These are phyloP conservation scores for Podarcis lilfordi DNA, from an alignment of 2,797 vertebrate genomes.

Conservation along the genomic window DNA sequence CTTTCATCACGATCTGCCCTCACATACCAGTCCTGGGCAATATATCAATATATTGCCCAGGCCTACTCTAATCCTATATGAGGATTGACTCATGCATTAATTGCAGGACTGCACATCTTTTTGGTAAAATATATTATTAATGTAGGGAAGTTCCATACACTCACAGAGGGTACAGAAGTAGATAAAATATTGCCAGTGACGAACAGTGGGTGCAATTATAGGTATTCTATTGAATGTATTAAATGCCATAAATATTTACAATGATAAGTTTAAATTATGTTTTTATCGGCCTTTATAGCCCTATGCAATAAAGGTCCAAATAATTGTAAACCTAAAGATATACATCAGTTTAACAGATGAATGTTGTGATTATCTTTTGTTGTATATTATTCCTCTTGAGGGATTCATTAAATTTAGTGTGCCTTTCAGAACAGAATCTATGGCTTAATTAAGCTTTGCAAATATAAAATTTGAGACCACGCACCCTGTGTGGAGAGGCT, in stretches of 20 bases:
- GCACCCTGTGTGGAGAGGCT: conserved; percentile 86
- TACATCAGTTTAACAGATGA: conserved; percentile 97
- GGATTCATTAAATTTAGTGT: conserved; percentile 96
- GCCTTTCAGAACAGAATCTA: conserved; percentile 99
- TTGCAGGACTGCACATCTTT: not conserved
- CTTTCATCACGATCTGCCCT: too few species aligned
- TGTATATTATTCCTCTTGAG: conserved; percentile 93
- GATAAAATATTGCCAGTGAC: conserved; percentile 54
- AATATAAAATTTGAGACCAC: conserved; percentile 95
- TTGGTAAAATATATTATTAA: conserved; percentile 1
- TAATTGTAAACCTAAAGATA: conserved; percentile 94
- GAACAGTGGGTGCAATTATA: conserved; percentile 67
- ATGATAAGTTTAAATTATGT: conserved; percentile 74
- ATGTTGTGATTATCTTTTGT: conserved; percentile 96
- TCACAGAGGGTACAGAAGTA: not conserved
- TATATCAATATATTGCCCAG: too few species aligned
- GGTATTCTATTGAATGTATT: conserved; percentile 48
- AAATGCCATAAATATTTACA: conserved; percentile 66
- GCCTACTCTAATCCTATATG: not conserved
- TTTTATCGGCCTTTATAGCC: conserved; percentile 76
- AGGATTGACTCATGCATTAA: not conserved
- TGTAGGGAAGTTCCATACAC: not conserved
- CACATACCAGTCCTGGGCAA: too few species aligned
- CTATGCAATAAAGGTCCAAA: conserved; percentile 81
- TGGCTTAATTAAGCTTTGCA: conserved; percentile 98